These are phyloP conservation scores for Macheiramphus alcinus DNA, from an alignment of 2,113 vertebrate genomes.

Conservation along the genomic window DNA sequence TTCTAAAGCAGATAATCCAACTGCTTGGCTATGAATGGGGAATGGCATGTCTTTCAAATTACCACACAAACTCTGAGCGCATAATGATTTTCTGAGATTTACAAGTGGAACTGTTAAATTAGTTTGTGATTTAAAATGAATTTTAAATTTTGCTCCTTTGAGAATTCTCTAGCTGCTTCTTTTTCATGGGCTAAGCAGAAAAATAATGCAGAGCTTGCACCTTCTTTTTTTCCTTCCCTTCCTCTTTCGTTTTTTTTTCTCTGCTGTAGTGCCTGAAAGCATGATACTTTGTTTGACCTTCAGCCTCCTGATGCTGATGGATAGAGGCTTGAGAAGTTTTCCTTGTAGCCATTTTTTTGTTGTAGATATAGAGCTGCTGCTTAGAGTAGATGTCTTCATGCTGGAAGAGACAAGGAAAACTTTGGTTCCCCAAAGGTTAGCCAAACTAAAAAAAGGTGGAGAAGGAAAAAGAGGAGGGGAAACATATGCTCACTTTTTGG, in stretches of 20 bases:
- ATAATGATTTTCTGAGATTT: background rate
- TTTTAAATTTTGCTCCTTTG: background rate
- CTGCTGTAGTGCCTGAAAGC: background rate
- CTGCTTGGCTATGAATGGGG: background rate
- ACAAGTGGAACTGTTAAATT: background rate
- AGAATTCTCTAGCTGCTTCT: background rate
- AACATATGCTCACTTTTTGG: background rate
- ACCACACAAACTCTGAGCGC: background rate
- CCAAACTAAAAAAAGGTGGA: background rate
- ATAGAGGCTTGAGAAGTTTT: background rate
- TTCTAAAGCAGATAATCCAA: slow-evolving; percentile 12
- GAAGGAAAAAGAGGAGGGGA: background rate
- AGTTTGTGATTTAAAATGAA: slow-evolving; percentile 2
- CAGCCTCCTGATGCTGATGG: background rate
- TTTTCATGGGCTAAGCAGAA: background rate
- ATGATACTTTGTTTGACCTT: background rate
- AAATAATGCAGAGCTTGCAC: background rate
- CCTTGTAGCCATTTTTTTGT: background rate
- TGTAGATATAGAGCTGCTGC: background rate
- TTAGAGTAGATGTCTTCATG: background rate
- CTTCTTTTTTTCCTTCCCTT: background rate
- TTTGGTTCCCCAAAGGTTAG: background rate
- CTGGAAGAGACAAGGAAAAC: background rate
- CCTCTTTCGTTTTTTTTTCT: too few species aligned
- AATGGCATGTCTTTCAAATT: background rate